Percentiles rank a stretch among this genome's conserved stretches.
Conservation (phyloP, 1,140 invertebrate genomes). For the Drosophila lacertosa region DNA sequence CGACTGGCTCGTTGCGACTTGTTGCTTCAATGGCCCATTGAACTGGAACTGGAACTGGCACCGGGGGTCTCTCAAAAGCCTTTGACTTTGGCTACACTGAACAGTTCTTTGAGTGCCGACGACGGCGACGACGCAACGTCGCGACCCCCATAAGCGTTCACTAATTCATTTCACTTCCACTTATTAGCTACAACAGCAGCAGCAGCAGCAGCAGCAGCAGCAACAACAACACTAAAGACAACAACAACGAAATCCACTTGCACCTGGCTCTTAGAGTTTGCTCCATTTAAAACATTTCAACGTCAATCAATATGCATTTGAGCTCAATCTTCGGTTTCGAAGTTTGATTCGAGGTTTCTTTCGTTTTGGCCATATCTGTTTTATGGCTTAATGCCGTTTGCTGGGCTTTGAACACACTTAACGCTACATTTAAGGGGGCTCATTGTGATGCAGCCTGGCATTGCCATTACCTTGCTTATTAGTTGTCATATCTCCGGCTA, state of each 20-base stretch:
- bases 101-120: slow-evolving; percentile 73
- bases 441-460: slow-evolving; percentile 33
- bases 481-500: slow-evolving; percentile 48
- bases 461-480: slow-evolving; percentile 57
- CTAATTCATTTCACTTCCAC: slow-evolving; percentile 81
- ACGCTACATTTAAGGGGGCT: slow-evolving; percentile 65
- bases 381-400: slow-evolving; percentile 81
- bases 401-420: slow-evolving; percentile 77
- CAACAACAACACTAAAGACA: slow-evolving; percentile 41
- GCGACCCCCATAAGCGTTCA: slow-evolving; percentile 76
- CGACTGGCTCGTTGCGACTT: slow-evolving; percentile 42
- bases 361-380: slow-evolving; percentile 67
- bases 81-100: slow-evolving; percentile 51
- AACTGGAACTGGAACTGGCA: slow-evolving; percentile 42
- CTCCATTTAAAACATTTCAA: slow-evolving; percentile 78
- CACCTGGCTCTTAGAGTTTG: slow-evolving; percentile 68
- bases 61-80: slow-evolving; percentile 57
- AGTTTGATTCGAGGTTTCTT: slow-evolving; percentile 29
- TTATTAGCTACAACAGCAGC: slow-evolving; percentile 67
- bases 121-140: slow-evolving; percentile 56
- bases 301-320: slow-evolving; percentile 81
- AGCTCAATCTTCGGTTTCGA: slow-evolving; percentile 69
- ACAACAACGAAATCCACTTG: slow-evolving; percentile 51
- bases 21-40: slow-evolving; percentile 68
- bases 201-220: slow-evolving; percentile 25